These are phyloP conservation scores for Drosophila kepulauana DNA, from an alignment of 1,140 invertebrate genomes.

Conservation along the genomic window DNA sequence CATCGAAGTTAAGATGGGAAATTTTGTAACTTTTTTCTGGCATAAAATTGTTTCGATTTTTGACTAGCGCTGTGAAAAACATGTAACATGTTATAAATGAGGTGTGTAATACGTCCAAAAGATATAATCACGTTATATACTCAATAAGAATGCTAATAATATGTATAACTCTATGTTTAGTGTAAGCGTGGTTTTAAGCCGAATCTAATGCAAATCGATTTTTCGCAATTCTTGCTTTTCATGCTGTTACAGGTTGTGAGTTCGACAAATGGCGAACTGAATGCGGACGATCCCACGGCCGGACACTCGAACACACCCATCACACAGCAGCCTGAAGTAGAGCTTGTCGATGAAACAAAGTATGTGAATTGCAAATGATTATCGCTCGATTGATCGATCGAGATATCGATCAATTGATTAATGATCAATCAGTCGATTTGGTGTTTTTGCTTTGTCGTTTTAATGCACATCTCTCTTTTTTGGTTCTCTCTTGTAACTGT, in stretches of 20 bases:
- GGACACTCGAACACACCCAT: slow-evolving; percentile 98
- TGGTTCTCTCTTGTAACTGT: slow-evolving; percentile 71
- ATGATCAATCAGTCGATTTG: slow-evolving; percentile 70
- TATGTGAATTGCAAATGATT: slow-evolving; percentile 86
- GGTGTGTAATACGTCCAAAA: slow-evolving; percentile 52
- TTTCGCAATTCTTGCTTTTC: slow-evolving; percentile 23
- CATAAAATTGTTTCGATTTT: slow-evolving; percentile 43
- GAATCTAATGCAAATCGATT: slow-evolving; percentile 25
- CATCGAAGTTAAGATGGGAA: slow-evolving; percentile 23
- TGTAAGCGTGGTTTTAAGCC: slow-evolving; percentile 33
- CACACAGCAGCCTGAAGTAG: slow-evolving; percentile 95
- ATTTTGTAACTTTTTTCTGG: slow-evolving; percentile 32
- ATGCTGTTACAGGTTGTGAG: slow-evolving; percentile 94
- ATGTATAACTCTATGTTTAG: slow-evolving; percentile 69
- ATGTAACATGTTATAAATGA: neutral
- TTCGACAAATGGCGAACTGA: slow-evolving; percentile 98
- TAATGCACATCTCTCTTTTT: slow-evolving; percentile 63
- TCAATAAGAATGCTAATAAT: slow-evolving; percentile 40
- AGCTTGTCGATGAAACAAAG: slow-evolving; percentile 96
- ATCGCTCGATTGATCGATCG: slow-evolving; percentile 57
- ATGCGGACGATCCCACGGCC: slow-evolving; percentile 96
- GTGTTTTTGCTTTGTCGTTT: slow-evolving; percentile 84
- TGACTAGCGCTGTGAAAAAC: slow-evolving; percentile 59
- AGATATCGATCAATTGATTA: slow-evolving; percentile 34
- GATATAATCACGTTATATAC: slow-evolving; percentile 58